Evolutionary conservation across 2,888 invertebrate genomes (phyloP), one percentile per base, ranked within the genome.

Genomic region (Encarsia formosa): DNA sequence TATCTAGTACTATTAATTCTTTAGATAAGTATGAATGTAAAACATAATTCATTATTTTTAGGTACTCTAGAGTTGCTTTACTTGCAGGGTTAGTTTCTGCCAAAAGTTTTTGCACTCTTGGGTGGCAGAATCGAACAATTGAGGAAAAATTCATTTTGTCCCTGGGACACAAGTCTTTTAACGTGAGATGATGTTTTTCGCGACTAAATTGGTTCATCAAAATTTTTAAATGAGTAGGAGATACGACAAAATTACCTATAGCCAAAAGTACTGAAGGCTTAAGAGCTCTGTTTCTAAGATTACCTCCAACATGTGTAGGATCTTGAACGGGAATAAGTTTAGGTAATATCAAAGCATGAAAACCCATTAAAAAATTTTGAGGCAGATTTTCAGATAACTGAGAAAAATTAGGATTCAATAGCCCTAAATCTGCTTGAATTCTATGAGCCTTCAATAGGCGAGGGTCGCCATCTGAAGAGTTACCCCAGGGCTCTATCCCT

Each of bases 71-170:
- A 22, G 53, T 55, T 32, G 31, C 49, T 22, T 41, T n/a, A n/a
- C 42, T 53, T 4, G 45, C 49, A 15, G 52, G 26, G 18, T 48
- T 50, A 20, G 51, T 19, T 44, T 49, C 16, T 31, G 42, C 41
- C 24, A 59, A 44, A 18, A 57, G 37, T 26, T 44, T 38, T 18
- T 37, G 42, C n/a, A 58, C 51, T 16, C 55, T 49, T 15, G 29
- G 22, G 19, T 49, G 31, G 29, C 23, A 51, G 32, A 61, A 55
- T 60, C 55, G 58, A 38, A 58, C 40, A 19, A 57, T 60, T 9
- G 61, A 53, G 38, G 13, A 24, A 43, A 56, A 63, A 45, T 63
- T 65, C 62, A 64, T 61, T 55, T 59, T 60, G 31, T 63, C 58
- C 31, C 49, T 59, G 15, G 38, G 26, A n/a, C 39, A 50, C 15